Conservation (phyloP, 1,140 invertebrate species). For the Proales similis region DNA sequence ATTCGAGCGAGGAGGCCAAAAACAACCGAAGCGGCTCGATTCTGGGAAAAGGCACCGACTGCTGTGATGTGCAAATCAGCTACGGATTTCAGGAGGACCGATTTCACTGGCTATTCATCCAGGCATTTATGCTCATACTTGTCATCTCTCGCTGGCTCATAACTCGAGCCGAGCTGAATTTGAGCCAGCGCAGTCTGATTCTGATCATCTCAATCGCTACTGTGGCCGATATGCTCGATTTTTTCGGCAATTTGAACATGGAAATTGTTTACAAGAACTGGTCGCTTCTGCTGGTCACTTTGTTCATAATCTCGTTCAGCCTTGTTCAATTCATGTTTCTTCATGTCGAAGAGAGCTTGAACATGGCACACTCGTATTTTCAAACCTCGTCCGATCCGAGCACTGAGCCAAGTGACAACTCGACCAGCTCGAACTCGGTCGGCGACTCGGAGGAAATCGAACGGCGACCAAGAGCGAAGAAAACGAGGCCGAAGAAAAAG, state of each 20-base stretch:
- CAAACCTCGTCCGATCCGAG: neutral
- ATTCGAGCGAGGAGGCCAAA: too few relatives aligned
- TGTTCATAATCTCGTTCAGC: conserved; percentile 9
- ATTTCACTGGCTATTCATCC: conserved; percentile 30
- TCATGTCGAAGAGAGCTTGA: conserved; percentile 16
- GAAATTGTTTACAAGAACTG: conserved; percentile 28
- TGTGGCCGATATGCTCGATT: conserved; percentile 28
- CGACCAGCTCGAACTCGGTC: neutral
- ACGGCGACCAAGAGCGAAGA: too few relatives aligned
- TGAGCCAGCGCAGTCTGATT: conserved; percentile 19
- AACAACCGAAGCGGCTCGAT: neutral
- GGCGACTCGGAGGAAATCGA: conserved; percentile 1
- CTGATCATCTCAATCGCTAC: conserved; percentile 30
- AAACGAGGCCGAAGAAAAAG: conserved; percentile 5
- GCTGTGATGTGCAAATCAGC: conserved; percentile 27
- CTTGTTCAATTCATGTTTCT: conserved; percentile 26
- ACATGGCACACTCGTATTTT: too few relatives aligned
- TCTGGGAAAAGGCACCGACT: neutral
- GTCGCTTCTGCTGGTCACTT: conserved; percentile 8
- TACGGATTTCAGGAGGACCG: conserved; percentile 32
- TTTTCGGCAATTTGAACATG: conserved; percentile 21
- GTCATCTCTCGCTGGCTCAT: conserved; percentile 24
- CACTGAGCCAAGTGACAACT: neutral
- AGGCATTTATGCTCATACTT: conserved; percentile 10
- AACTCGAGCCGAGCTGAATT: conserved; percentile 12